Evolutionary conservation across 1,140 invertebrate genomes (phyloP), one percentile per base, ranked within the genome.

Genomic region (Neodiprion pinetum): DNA sequence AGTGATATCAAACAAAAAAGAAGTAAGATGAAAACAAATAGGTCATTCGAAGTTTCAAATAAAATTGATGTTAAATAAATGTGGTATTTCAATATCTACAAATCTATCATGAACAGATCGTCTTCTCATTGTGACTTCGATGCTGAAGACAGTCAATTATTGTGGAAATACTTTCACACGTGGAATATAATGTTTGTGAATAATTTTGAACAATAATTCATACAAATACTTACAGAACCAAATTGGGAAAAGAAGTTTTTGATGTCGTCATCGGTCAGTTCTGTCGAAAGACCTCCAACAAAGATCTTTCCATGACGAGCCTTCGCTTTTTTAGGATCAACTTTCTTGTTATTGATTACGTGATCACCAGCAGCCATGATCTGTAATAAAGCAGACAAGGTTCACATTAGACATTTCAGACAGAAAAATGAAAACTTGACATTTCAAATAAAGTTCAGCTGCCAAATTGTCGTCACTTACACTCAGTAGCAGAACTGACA

Each of bases 321-420:
- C 87, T 97, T 97, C 0, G 97, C 97, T 86, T 97, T 97, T 83
- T 98, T 98, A 7, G 97, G 96, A 85, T 98, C 96, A 72, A 98
- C 96, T 87, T 97, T 96, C 84, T 98, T 98, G 80, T 94, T 94
- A 87, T 97, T 97, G 72, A 98, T 97, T 14, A 95, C 91, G 86
- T 98, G 97, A 77, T 97, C 95, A 21, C 94, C 94, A 67, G 92
- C 93, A 70, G 91, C 91, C 88, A 96, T 93, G 71, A 93, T 92
- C 92, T 93, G 73, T 7, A 86, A 82, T 75, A 70, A 80, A 74
- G 78, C 72, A 75, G 47, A 74, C 70, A 67, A 50, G 10, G 65
- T 28, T 68, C 11, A 21, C 67, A 48, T 61, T 74, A 48, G 21
- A 71, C 71, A 75, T 71, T 74, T 65, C 40, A 70, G 9, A 67